These are phyloP conservation scores for Stegodyphus mimosarum DNA, from an alignment of 1,140 invertebrate genomes.

Conservation along the genomic window DNA sequence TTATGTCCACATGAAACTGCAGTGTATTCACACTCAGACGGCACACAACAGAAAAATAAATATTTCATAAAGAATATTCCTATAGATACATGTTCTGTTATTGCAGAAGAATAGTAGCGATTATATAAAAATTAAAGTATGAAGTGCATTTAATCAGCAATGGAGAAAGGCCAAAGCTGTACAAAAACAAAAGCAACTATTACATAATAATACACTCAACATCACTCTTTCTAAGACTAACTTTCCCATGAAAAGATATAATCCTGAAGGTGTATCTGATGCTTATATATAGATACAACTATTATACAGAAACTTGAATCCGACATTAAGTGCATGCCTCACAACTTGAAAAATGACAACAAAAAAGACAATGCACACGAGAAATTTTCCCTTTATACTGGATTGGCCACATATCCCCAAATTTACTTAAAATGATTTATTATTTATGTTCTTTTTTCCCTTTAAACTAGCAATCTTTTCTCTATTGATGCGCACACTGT, in stretches of 20 bases:
- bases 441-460: no score
- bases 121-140: no score
- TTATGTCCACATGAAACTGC: no score
- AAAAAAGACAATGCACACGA: conserved; percentile 22
- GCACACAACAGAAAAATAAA: no score
- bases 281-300: conserved; percentile 44
- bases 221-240: conserved; percentile 30
- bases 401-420: no score
- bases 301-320: conserved; percentile 32
- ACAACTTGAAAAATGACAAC: conserved; percentile 23
- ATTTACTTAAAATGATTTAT: no score
- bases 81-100: no score
- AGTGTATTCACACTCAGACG: no score
- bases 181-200: conserved; percentile 33
- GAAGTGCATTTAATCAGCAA: no score
- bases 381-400: not conserved
- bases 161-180: no score
- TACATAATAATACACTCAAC: conserved; percentile 21
- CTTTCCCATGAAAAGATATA: conserved; percentile 45
- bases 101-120: no score
- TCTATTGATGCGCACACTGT: conserved; percentile 79
- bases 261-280: not conserved
- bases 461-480: not conserved
- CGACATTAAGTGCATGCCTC: conserved; percentile 22
- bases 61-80: no score